Percentiles rank a stretch among this genome's conserved stretches.
Evolutionary conservation across 1,140 invertebrate genomes (phyloP).

Genomic region (Conopomorpha cramerella): DNA sequence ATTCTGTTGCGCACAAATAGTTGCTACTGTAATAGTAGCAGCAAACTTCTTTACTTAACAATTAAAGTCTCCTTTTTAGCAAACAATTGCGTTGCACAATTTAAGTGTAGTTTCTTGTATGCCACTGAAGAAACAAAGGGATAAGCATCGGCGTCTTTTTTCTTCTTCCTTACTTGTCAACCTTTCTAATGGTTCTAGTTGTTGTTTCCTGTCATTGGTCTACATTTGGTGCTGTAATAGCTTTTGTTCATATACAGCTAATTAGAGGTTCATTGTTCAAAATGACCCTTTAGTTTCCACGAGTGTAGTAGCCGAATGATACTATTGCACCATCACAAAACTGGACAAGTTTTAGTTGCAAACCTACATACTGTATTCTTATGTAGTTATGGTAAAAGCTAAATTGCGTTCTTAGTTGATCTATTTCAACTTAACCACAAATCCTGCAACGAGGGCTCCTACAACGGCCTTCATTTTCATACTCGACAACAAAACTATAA

Average conservation of each 20-base stretch:
- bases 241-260: constrained; percentile 9
- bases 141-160: constrained; percentile 21
- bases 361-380: too few species aligned
- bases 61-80: constrained; percentile 9
- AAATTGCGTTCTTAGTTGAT: too few species aligned
- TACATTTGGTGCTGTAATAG: constrained; percentile 13
- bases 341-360: background rate
- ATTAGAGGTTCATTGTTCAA: too few species aligned
- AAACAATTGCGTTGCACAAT: constrained; percentile 21
- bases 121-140: constrained; percentile 25
- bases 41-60: too few species aligned
- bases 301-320: too few species aligned
- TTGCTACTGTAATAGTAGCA: too few species aligned
- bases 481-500: constrained; percentile 16
- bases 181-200: constrained; percentile 17
- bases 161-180: constrained; percentile 15
- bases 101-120: constrained; percentile 14
- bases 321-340: too few species aligned
- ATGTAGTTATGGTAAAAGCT: too few species aligned
- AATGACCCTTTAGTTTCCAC: too few species aligned
- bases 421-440: constrained; percentile 22
- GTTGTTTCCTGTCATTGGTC: constrained; percentile 20
- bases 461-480: too few species aligned
- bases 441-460: constrained; percentile 14
- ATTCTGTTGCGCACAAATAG: too few species aligned